Evolutionary conservation across 1,140 invertebrate species (phyloP).

Genomic region (Diploscapter pachys): DNA sequence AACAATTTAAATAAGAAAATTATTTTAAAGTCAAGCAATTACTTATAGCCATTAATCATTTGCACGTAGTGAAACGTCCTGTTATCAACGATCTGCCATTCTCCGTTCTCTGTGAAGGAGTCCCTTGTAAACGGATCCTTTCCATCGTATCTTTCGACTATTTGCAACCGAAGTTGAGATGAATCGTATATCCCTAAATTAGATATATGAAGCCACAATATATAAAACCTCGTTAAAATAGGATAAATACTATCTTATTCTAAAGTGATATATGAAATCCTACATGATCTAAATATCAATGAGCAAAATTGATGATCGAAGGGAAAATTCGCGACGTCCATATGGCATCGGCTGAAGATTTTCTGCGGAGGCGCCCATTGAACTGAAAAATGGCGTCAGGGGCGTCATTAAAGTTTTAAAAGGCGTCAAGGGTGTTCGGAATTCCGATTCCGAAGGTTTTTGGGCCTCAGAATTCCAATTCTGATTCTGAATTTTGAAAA

Average conservation of each 20-base stretch:
- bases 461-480: not conserved
- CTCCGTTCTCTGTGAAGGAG: constrained; percentile 40
- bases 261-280: constrained; percentile 3
- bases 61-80: constrained; percentile 21
- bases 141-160: constrained; percentile 38
- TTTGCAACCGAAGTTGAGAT: constrained; percentile 29
- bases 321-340: constrained; percentile 62
- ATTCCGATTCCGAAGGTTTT: not conserved
- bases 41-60: constrained; percentile 18
- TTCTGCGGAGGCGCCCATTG: constrained; percentile 42
- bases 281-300: constrained; percentile 76
- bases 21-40: not conserved
- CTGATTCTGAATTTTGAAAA: not conserved
- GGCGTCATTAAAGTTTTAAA: not conserved
- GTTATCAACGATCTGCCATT: constrained; percentile 41
- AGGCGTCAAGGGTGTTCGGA: not conserved
- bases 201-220: not conserved
- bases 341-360: constrained; percentile 54
- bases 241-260: not conserved
- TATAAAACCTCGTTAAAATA: not conserved
- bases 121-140: constrained; percentile 38
- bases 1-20: no score
- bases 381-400: constrained; percentile 19
- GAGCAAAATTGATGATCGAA: constrained; percentile 62
- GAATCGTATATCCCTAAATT: constrained; percentile 73